phyloP scores from a whole-genome alignment of 2,888 invertebrate species.

The Pachycephus smyrnensis region DNA sequence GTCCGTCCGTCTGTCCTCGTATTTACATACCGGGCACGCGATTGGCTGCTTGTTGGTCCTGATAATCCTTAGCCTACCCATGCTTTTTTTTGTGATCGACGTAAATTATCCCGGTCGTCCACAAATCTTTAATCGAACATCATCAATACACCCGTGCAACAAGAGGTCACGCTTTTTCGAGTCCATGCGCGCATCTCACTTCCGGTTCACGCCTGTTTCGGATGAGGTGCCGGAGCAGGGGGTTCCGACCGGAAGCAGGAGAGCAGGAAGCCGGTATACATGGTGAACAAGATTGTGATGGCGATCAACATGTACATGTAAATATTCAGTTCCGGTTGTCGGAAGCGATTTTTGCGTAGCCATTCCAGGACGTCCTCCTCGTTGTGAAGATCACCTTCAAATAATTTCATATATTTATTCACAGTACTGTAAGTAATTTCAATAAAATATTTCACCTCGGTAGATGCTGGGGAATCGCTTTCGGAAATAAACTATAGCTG shows the following conservation, averaged over 20 bases:
- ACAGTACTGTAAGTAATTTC: too few relatives aligned
- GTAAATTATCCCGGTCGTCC: too few relatives aligned
- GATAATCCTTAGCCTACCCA: too few relatives aligned
- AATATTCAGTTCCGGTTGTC: constrained; percentile 91
- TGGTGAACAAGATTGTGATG: constrained; percentile 84
- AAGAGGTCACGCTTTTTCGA: constrained; percentile 15
- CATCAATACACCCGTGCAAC: constrained; percentile 22
- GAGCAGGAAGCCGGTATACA: constrained; percentile 91
- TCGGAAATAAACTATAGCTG: constrained; percentile 92
- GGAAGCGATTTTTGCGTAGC: constrained; percentile 92
- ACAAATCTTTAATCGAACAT: constrained; percentile 5
- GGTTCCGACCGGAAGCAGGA: constrained; percentile 88
- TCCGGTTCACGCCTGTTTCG: constrained; percentile 74
- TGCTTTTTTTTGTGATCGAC: too few relatives aligned
- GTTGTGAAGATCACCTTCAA: constrained; percentile 81
- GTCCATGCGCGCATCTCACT: constrained; percentile 22
- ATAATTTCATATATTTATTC: neutral
- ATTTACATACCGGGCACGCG: too few relatives aligned
- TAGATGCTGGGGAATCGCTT: constrained; percentile 93
- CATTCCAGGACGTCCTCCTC: constrained; percentile 92
- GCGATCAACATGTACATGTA: constrained; percentile 95
- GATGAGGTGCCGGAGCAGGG: constrained; percentile 72
- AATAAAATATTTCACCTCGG: constrained; percentile 73
- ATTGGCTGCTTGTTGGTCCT: too few relatives aligned
- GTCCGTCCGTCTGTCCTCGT: too few relatives aligned